These are phyloP conservation scores for Ormyrus rosae DNA, from an alignment of 2,888 invertebrate genomes.

Conservation along the genomic window DNA sequence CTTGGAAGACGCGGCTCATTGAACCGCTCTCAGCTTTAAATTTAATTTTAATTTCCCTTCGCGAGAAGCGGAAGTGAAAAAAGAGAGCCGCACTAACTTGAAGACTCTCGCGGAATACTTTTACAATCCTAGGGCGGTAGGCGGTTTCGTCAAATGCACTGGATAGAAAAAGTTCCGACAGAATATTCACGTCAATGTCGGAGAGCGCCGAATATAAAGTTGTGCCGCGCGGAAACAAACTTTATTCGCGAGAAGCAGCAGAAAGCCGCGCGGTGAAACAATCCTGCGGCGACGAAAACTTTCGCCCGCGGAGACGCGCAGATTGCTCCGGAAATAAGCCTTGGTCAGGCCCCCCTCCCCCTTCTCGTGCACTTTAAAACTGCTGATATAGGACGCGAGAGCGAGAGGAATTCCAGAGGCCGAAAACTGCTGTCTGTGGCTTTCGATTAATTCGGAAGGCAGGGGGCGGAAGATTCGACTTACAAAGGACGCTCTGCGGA, in stretches of 20 bases:
- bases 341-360: slow-evolving; percentile 27
- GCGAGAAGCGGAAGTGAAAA: too few relatives aligned
- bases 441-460: slow-evolving; percentile 51
- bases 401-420: slow-evolving; percentile 28
- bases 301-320: slow-evolving; percentile 4
- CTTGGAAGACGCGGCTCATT: too few relatives aligned
- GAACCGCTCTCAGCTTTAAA: too few relatives aligned
- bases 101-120: not conserved
- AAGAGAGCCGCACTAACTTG: too few relatives aligned
- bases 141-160: slow-evolving; percentile 20
- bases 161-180: slow-evolving; percentile 9
- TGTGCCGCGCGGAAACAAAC: slow-evolving; percentile 35
- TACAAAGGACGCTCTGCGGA: not conserved
- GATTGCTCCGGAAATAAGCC: slow-evolving; percentile 47
- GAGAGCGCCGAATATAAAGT: slow-evolving; percentile 9
- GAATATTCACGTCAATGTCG: slow-evolving; percentile 20
- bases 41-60: too few relatives aligned
- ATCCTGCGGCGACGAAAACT: slow-evolving; percentile 31
- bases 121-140: not conserved
- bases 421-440: slow-evolving; percentile 41
- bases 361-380: slow-evolving; percentile 38
- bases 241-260: slow-evolving; percentile 15
- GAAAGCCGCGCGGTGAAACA: slow-evolving; percentile 28
- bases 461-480: not conserved
- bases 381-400: slow-evolving; percentile 32